Evolutionary conservation across 92 coral and sea anemone genomes (phyloP), one percentile per base, ranked within the genome.

Genomic region (Parazoanthus swiftii): DNA sequence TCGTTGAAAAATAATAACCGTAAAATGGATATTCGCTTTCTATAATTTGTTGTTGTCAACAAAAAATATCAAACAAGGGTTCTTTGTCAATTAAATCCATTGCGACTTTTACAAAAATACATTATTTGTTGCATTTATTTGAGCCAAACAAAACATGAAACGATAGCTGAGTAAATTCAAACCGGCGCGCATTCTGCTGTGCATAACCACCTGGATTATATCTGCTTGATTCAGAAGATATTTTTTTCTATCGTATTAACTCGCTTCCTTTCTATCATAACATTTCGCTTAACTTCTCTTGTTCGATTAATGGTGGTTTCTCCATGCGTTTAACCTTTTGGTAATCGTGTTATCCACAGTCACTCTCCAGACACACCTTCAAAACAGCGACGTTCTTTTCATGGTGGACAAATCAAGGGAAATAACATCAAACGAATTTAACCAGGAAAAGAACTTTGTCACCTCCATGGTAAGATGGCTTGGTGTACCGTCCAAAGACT

Each of bases 381-480:
- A 18, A 1, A 21, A 84, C 67, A 26, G 79, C 59, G 90, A 90
- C 56, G 43, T 88, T 16, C 90, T 82, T 13, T 90, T 90, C 82
- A 76, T 90, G 72, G 68, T 90, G 54, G 92, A 90, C 85, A 82
- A 88, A 33, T 90, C 92, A 51, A 90, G 58, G 18, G 81, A 87
- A 29, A 59, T 90, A 38, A 66, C 88, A 37, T 81, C 80, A 44
- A 82, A 74, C 65, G 84, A 87, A 23, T 90, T 90, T 75, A 77
- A 76, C 48, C 83, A 74, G 39, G 81, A 86, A 26, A 90, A 90
- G 77, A 82, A 74, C 54, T 90, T 90, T 39, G 90, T 90, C 8
- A 90, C 75, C 21, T 87, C 92, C 35, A 78, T 86, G 75, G 81
- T 77, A 29, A 76, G 70, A 75, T 81, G 86, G 42, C 42, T 88